Conservation (phyloP, 92 coral and sea anemone genomes). For the Anthopleura xanthogrammica region DNA sequence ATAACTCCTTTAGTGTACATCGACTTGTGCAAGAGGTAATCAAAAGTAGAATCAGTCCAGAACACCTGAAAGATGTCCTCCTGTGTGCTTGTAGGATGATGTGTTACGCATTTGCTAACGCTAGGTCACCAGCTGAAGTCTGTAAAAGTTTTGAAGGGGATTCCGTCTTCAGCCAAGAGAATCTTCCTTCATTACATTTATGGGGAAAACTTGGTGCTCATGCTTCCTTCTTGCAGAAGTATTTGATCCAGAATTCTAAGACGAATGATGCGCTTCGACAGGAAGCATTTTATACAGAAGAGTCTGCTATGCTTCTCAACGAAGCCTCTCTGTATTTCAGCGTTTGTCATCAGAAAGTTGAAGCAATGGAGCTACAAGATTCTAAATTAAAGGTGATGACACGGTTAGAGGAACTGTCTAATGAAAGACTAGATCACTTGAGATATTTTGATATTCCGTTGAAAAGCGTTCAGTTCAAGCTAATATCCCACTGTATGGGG, state of each 20-base stretch:
- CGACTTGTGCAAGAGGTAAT: slow-evolving; percentile 91
- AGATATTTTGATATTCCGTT: slow-evolving; percentile 59
- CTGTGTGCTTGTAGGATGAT: slow-evolving; percentile 60
- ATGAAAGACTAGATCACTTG: slow-evolving; percentile 22
- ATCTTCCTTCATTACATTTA: slow-evolving; percentile 54
- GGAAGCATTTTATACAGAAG: slow-evolving; percentile 43
- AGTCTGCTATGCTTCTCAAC: slow-evolving; percentile 47
- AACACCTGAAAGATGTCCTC: slow-evolving; percentile 29
- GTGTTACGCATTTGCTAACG: slow-evolving; percentile 48
- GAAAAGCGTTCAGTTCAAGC: slow-evolving; percentile 39
- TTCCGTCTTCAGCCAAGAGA: slow-evolving; percentile 35
- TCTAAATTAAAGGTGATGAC: slow-evolving; percentile 44
- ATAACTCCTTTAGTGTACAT: slow-evolving; percentile 67
- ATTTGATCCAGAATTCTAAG: slow-evolving; percentile 27
- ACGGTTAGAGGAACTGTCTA: slow-evolving; percentile 18
- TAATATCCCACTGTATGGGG: slow-evolving; percentile 65
- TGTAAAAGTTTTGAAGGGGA: slow-evolving; percentile 29
- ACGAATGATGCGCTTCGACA: slow-evolving; percentile 5
- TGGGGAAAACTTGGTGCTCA: slow-evolving; percentile 76
- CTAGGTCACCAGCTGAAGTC: slow-evolving; percentile 52
- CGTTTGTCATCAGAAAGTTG: slow-evolving; percentile 58
- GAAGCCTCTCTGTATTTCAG: slow-evolving; percentile 65
- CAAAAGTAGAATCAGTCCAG: slow-evolving; percentile 41
- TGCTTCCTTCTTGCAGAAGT: slow-evolving; percentile 57
- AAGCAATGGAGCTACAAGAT: slow-evolving; percentile 59